phyloP scores from a whole-genome alignment of 2,888 invertebrate genomes.

The Archaeoteleia sp. region DNA sequence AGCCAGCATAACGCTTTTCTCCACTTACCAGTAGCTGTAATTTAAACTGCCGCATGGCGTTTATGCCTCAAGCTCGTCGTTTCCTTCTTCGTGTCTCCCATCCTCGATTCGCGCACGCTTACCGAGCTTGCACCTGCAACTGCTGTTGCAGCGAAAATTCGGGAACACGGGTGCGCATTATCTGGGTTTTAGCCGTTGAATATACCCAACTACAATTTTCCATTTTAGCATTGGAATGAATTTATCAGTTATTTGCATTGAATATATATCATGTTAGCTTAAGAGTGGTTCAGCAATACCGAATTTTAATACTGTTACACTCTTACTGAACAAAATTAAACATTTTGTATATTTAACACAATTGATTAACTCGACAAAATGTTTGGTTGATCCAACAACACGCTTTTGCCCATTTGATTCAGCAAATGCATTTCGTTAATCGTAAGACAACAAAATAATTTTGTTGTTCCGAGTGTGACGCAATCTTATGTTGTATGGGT shows the following conservation, averaged over 20 bases:
- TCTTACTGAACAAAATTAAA: too few relatives aligned
- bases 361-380: too few relatives aligned
- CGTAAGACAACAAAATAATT: too few relatives aligned
- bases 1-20: constrained; percentile 52
- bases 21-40: constrained; percentile 54
- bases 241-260: constrained; percentile 9
- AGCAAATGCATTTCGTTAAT: too few relatives aligned
- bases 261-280: too few relatives aligned
- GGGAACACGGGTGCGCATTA: constrained; percentile 5
- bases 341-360: too few relatives aligned
- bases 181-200: constrained; percentile 2
- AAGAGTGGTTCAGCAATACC: too few relatives aligned
- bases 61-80: constrained; percentile 17
- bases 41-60: constrained; percentile 17
- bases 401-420: too few relatives aligned
- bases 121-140: constrained; percentile 10
- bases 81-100: constrained; percentile 19
- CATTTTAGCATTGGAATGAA: constrained; percentile 7
- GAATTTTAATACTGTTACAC: too few relatives aligned
- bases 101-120: constrained; percentile 3
- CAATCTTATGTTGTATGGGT: too few relatives aligned
- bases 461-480: too few relatives aligned
- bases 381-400: too few relatives aligned
- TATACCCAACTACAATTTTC: constrained; percentile 8
- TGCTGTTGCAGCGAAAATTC: constrained; percentile 11